Evolutionary conservation across 2,113 vertebrate species (phyloP).

Genomic region (Sarotherodon lohbergeri): DNA sequence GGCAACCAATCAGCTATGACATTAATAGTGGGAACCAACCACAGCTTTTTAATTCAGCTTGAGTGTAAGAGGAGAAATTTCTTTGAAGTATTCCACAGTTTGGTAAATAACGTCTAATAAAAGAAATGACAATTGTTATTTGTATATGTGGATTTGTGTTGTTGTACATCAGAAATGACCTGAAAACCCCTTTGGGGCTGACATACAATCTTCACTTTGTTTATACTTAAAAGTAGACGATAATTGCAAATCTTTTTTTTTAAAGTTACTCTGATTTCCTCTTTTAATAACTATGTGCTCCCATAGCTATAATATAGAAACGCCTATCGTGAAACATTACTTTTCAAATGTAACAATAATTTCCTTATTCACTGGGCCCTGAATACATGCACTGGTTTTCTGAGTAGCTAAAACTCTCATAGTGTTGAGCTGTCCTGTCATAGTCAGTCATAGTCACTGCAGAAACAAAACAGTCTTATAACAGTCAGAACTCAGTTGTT

Average conservation of each 20-base stretch:
- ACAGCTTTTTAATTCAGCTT: constrained; percentile 60
- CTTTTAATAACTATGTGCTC: not conserved
- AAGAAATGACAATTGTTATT: not conserved
- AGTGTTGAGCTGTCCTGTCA: not conserved
- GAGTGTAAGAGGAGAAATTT: constrained; percentile 57
- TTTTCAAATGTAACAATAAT: not conserved
- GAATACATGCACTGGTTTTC: not conserved
- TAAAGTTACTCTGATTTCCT: not conserved
- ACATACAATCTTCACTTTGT: not conserved
- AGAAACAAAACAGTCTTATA: not conserved
- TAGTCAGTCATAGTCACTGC: not conserved
- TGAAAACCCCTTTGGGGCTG: not conserved
- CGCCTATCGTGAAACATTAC: not conserved
- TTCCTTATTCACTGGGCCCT: not conserved
- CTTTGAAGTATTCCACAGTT: constrained; percentile 48
- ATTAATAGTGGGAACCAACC: constrained; percentile 66
- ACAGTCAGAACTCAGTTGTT: not conserved
- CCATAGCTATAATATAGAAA: not conserved
- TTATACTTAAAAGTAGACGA: not conserved
- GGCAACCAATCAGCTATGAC: constrained; percentile 73
- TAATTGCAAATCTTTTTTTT: not conserved
- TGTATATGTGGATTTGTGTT: not conserved
- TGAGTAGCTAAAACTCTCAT: not conserved
- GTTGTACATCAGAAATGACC: not conserved
- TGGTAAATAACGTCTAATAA: not conserved